A percentile compares a stretch with the other conserved stretches of the same genome.
Conservation (phyloP, 2,888 invertebrate species). For the Limenitis camilla region DNA sequence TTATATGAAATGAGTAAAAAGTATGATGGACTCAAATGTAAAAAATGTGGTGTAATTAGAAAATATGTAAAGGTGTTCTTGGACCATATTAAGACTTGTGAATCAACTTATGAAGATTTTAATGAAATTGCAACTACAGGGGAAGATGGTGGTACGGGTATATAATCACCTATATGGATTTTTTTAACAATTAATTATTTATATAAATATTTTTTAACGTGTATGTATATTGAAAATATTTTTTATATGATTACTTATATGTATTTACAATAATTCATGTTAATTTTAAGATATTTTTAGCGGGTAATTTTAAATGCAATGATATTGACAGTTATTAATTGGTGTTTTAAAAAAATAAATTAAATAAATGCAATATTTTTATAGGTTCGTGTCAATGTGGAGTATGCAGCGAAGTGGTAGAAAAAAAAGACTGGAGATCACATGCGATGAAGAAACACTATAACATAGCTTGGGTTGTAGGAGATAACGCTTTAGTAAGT, state of each 20-base stretch:
- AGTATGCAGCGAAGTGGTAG: constrained; percentile 37
- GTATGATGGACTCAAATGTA: constrained; percentile 30
- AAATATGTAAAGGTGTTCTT: constrained; percentile 40
- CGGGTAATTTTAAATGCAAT: no score
- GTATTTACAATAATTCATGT: no score
- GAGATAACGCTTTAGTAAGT: constrained; percentile 48
- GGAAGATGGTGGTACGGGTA: constrained; percentile 4
- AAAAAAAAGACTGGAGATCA: constrained; percentile 32
- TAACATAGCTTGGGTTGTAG: constrained; percentile 50
- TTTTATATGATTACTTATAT: no score
- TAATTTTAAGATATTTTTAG: no score
- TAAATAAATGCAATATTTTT: neutral
- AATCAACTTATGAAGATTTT: constrained; percentile 1
- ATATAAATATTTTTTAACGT: constrained; percentile 10
- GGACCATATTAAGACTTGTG: constrained; percentile 22
- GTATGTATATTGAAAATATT: no score
- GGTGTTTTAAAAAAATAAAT: neutral
- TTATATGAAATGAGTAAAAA: constrained; percentile 27
- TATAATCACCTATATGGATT: neutral
- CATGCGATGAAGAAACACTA: constrained; percentile 50
- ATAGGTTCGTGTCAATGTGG: constrained; percentile 35
- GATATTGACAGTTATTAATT: neutral
- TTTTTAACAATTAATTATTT: neutral
- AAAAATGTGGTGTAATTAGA: constrained; percentile 34
- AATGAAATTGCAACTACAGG: constrained; percentile 1